Percentiles rank a stretch among this genome's conserved stretches.
Evolutionary conservation across 1,140 invertebrate genomes (phyloP).

Genomic region (Drosophila oshimai): DNA sequence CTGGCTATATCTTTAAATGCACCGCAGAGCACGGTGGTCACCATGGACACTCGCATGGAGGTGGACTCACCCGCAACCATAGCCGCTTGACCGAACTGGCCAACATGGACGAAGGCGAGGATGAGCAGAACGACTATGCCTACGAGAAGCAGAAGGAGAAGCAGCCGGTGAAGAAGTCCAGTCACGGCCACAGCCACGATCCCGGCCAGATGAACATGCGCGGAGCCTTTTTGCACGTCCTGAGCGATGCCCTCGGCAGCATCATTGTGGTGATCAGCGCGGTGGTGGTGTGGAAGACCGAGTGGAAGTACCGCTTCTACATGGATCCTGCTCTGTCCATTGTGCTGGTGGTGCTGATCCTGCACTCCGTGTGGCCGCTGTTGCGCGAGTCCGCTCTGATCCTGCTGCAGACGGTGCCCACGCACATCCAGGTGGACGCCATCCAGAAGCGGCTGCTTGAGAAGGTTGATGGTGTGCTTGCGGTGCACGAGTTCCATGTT

Average conservation of each 20-base stretch:
- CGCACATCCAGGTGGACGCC: slow-evolving; percentile 95
- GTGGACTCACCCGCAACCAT: slow-evolving; percentile 85
- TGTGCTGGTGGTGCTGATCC: slow-evolving; percentile 90
- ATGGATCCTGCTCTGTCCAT: slow-evolving; percentile 97
- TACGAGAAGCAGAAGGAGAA: slow-evolving; percentile 80
- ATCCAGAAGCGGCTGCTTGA: slow-evolving; percentile 92
- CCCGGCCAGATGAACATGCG: slow-evolving; percentile 97
- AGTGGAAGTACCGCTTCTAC: slow-evolving; percentile 92
- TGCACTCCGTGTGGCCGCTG: slow-evolving; percentile 93
- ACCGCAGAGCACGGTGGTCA: slow-evolving; percentile 88
- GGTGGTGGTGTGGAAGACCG: slow-evolving; percentile 92
- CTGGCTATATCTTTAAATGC: neutral
- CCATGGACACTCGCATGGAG: slow-evolving; percentile 90
- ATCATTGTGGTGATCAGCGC: slow-evolving; percentile 98
- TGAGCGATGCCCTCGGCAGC: slow-evolving; percentile 98
- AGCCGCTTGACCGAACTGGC: slow-evolving; percentile 83
- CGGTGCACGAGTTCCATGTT: slow-evolving; percentile 97
- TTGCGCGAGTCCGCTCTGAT: slow-evolving; percentile 94
- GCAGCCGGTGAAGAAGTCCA: slow-evolving; percentile 63
- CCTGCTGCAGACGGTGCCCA: slow-evolving; percentile 95
- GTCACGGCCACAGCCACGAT: slow-evolving; percentile 85
- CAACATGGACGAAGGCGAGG: slow-evolving; percentile 91
- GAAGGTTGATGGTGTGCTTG: slow-evolving; percentile 94
- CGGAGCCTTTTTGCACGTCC: slow-evolving; percentile 97
- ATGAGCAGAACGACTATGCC: slow-evolving; percentile 85